Evolutionary conservation across 2,888 invertebrate species (phyloP), one percentile per base, ranked within the genome.

Genomic region (Hemicrepidius hirtus): DNA sequence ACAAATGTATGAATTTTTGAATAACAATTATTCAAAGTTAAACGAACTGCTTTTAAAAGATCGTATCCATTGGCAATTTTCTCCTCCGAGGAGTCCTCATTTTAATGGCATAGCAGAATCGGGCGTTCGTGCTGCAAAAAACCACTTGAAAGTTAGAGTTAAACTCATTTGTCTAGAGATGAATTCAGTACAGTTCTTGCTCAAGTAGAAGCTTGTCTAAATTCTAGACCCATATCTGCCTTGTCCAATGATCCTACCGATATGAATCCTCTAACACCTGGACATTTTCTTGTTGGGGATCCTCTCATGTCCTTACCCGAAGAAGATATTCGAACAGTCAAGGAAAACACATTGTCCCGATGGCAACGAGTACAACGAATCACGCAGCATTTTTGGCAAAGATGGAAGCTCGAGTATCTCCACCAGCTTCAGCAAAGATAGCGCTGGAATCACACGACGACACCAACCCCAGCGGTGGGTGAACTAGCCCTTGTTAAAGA

Each of bases 11-110:
- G 64, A 71, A 0, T 75, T 75, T 46, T 16, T 72, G 9, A 40
- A 32, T 6, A 24, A 59, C n/a, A 67, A 55, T 44, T 10, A 37
- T 37, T 12, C 5, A 37, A 21, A n/a, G 21, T 59, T 59, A 59
- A 59, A n/a, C 9, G 21, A 37, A 13, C 7, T 7, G 13, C n/a
- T 24, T 18, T 5, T 62, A 1, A 50, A 74, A 7, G 68, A 73
- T 21, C 28, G 53, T 10, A 74, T 80, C 16, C 46, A 72, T n/a
- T 80, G 79, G 81, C 55, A 78, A 49, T 79, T 81, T 62, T 77
- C 78, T 9, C 78, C 80, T 2, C 62, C 76, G 0, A 35, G 70
- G 2, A 60, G 74, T 10, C 79, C 80, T 7, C 73, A 78, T 57
- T 75, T 77, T 60, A 77, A 79, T 10, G 78, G 79, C 7, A 44